Evolutionary conservation across 2,888 invertebrate species (phyloP).

Genomic region (Lasioglossum marginatum): DNA sequence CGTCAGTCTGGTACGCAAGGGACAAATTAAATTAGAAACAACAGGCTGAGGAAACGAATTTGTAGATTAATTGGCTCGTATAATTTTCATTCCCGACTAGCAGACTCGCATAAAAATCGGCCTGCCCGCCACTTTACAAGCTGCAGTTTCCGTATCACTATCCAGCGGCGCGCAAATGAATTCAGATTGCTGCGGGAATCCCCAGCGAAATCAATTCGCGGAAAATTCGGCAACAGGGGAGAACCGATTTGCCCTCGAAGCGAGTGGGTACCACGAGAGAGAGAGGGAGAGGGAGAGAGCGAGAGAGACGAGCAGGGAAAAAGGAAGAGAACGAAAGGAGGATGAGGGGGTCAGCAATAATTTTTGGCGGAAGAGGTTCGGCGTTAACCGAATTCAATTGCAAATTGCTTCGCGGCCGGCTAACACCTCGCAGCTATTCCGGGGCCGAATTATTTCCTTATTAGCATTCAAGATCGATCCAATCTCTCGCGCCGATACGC

Average conservation of each 20-base stretch:
- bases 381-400: conserved; percentile 40
- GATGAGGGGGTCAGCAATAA: conserved; percentile 3
- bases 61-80: conserved; percentile 2
- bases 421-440: conserved; percentile 24
- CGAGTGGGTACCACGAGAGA: neutral
- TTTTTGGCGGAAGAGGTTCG: neutral
- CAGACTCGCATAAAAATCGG: neutral
- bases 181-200: conserved; percentile 7
- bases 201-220: conserved; percentile 2
- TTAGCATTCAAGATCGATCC: conserved; percentile 67
- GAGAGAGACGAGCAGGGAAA: neutral
- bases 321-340: neutral
- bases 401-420: conserved; percentile 45
- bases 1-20: neutral
- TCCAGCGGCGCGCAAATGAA: neutral
- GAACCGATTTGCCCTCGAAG: neutral
- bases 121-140: neutral
- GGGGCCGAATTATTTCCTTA: conserved; percentile 57
- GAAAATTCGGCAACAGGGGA: conserved; percentile 8
- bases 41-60: neutral
- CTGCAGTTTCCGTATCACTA: neutral
- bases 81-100: neutral
- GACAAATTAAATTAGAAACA: conserved; percentile 2
- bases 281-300: neutral
- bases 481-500: conserved; percentile 43